These are phyloP conservation scores for Bothrops jararaca DNA, from an alignment of 2,113 vertebrate genomes.

Conservation along the genomic window DNA sequence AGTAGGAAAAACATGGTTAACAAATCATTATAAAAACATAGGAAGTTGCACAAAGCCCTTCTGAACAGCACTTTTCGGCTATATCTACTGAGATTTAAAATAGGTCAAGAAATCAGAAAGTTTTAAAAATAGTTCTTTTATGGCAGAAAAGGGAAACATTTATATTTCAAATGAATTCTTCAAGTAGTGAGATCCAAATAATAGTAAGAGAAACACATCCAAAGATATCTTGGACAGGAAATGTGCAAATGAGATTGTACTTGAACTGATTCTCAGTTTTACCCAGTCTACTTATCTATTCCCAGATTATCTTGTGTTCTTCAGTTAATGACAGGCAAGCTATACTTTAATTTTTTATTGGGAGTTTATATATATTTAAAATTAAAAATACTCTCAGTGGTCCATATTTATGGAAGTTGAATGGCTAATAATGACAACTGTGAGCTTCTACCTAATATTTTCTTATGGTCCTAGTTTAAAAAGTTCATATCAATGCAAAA, in stretches of 20 bases:
- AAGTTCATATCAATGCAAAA: background rate
- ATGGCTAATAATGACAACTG: too few relatives aligned
- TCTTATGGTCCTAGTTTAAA: background rate
- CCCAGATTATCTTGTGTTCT: background rate
- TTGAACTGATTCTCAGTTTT: background rate
- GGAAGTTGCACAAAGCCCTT: background rate
- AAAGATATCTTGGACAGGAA: background rate
- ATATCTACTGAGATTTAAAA: background rate
- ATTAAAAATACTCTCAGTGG: too few relatives aligned
- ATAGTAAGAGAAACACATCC: background rate
- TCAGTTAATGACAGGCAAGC: background rate
- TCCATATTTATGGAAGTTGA: background rate
- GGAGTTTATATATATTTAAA: too few relatives aligned
- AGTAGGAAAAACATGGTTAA: background rate
- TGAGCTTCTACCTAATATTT: background rate
- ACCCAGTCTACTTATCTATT: background rate
- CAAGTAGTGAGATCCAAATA: background rate
- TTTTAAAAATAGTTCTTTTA: background rate
- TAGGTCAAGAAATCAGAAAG: background rate
- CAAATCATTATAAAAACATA: background rate
- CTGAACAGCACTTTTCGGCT: background rate
- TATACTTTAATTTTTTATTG: background rate
- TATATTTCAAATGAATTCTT: background rate
- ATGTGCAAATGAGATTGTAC: background rate
- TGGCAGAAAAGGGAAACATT: background rate